phyloP scores from a whole-genome alignment of 2,113 vertebrate species.

The Cairina moschata region DNA sequence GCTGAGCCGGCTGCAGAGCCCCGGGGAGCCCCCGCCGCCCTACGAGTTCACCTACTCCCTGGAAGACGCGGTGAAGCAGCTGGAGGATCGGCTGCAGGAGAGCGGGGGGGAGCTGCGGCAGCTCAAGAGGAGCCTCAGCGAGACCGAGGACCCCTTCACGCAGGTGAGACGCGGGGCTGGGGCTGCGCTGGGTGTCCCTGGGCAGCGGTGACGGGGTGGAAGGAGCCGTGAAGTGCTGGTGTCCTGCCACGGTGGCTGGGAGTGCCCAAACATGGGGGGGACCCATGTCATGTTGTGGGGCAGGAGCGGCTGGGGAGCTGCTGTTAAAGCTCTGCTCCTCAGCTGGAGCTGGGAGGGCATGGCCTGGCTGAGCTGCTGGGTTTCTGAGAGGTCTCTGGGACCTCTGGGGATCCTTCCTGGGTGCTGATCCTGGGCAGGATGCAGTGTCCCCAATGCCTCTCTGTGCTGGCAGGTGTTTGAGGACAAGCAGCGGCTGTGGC shows the following conservation, averaged over 20 bases:
- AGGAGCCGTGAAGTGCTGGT: neutral
- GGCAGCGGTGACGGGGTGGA: neutral
- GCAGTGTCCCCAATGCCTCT: neutral
- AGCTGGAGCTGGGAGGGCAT: neutral
- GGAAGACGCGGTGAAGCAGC: constrained; percentile 88
- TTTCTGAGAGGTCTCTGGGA: neutral
- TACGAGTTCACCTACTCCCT: constrained; percentile 91
- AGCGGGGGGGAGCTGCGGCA: constrained; percentile 91
- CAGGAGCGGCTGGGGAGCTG: neutral
- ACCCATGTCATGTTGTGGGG: rapidly evolving
- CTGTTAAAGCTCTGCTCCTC: neutral
- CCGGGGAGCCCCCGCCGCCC: constrained; percentile 84
- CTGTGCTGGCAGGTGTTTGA: constrained; percentile 84
- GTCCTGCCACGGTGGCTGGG: neutral
- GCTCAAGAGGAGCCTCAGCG: constrained; percentile 90
- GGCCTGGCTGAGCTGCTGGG: neutral
- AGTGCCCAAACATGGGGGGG: rapidly evolving
- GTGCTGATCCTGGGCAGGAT: neutral
- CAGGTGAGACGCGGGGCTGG: constrained; percentile 78
- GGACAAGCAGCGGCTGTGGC: constrained; percentile 94
- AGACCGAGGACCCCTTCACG: constrained; percentile 89
- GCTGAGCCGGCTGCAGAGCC: constrained; percentile 84
- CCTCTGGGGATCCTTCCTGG: neutral
- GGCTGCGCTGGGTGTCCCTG: rapidly evolving
- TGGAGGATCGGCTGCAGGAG: constrained; percentile 89